Percentiles rank a stretch among this genome's conserved stretches.
phyloP scores from a whole-genome alignment of 2,113 vertebrate species.

The Accipiter virgatus region DNA sequence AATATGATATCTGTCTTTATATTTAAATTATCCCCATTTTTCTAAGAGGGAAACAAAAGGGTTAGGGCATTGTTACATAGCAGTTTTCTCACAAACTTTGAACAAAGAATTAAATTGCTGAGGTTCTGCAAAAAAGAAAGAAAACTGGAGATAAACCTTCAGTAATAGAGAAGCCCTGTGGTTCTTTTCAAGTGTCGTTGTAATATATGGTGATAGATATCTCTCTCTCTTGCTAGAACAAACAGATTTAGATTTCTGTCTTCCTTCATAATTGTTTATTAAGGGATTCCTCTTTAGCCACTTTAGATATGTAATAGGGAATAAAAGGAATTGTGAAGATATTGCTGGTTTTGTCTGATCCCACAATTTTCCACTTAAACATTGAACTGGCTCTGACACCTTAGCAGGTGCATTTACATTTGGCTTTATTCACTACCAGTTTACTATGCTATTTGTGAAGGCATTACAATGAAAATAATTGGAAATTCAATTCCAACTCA shows the following conservation, averaged over 20 bases:
- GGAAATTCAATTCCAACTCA: slow-evolving; percentile 32
- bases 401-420: neutral
- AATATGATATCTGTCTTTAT: neutral
- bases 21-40: neutral
- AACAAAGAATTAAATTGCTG: neutral
- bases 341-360: neutral
- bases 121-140: neutral
- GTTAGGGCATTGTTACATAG: neutral
- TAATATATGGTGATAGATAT: neutral
- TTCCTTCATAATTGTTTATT: neutral
- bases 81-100: neutral
- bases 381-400: neutral
- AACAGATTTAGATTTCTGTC: neutral
- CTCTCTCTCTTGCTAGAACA: neutral
- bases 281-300: neutral
- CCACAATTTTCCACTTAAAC: neutral
- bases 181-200: neutral
- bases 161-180: neutral
- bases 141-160: neutral
- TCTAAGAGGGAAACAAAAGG: neutral
- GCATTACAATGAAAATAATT: slow-evolving; percentile 23
- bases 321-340: neutral
- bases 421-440: neutral
- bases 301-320: neutral
- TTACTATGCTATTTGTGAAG: slow-evolving; percentile 8